Evolutionary conservation across 2,888 invertebrate species (phyloP).

Genomic region (Chymomyza caudatula): DNA sequence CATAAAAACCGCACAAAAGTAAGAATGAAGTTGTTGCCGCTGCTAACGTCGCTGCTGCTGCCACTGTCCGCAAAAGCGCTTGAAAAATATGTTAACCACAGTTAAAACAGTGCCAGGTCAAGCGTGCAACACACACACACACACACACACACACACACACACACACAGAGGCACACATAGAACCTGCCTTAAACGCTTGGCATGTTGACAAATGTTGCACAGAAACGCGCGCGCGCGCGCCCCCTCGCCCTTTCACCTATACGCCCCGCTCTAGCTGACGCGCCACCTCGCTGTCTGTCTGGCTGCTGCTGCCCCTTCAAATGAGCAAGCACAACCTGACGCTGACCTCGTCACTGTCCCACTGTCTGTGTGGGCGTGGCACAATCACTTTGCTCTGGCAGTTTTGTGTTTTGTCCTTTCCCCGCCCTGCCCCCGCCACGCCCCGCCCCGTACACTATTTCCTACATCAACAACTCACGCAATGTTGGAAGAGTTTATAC

Average conservation of each 20-base stretch:
- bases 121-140: constrained; percentile 51
- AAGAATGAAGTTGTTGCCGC: constrained; percentile 72
- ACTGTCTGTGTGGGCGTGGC: neutral
- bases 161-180: constrained; percentile 13
- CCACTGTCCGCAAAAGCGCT: constrained; percentile 68
- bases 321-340: constrained; percentile 59
- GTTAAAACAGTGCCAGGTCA: constrained; percentile 71
- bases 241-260: constrained; percentile 18
- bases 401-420: neutral
- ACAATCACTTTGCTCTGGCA: neutral
- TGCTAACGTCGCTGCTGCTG: constrained; percentile 53
- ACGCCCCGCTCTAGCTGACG: neutral
- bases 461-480: neutral
- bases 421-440: constrained; percentile 4
- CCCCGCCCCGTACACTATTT: no score
- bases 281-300: neutral
- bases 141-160: constrained; percentile 3
- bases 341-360: constrained; percentile 46
- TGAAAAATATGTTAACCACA: constrained; percentile 71
- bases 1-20: constrained; percentile 73
- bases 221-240: constrained; percentile 24
- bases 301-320: constrained; percentile 38
- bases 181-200: constrained; percentile 58
- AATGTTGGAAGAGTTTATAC: constrained; percentile 1
- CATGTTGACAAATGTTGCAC: constrained; percentile 71